Evolutionary conservation across 2,888 invertebrate species (phyloP).

Genomic region (Cephus spinipes): DNA sequence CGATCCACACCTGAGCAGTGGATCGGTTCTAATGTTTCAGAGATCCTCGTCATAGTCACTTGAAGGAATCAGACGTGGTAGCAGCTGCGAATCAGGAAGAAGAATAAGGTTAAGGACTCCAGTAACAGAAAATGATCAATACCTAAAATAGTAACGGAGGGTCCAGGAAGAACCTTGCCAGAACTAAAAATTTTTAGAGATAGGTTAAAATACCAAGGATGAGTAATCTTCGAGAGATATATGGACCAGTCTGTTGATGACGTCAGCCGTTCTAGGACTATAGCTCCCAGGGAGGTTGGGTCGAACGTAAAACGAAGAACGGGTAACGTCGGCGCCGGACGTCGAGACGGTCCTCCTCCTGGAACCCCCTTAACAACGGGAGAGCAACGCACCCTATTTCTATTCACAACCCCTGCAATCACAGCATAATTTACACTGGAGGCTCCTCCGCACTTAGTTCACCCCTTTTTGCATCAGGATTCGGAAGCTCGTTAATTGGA

Average conservation of each 20-base stretch:
- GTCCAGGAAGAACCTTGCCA: neutral
- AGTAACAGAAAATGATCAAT: neutral
- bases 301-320: neutral
- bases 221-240: constrained; percentile 27
- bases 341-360: constrained; percentile 32
- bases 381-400: neutral
- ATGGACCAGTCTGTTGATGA: constrained; percentile 28
- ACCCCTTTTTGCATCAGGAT: neutral
- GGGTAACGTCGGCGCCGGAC: constrained; percentile 28
- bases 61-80: neutral
- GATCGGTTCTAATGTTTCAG: neutral
- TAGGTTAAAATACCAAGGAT: constrained; percentile 27
- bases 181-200: neutral
- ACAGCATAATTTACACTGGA: neutral
- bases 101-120: neutral
- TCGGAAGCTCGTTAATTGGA: neutral
- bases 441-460: neutral
- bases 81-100: neutral
- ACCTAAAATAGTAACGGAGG: neutral
- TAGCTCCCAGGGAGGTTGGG: constrained; percentile 24
- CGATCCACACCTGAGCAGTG: neutral
- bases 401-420: neutral
- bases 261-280: constrained; percentile 33
- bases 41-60: neutral
- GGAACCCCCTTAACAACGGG: neutral